These are phyloP conservation scores for Cottus gobio DNA, from an alignment of 2,113 vertebrate genomes.

Conservation along the genomic window DNA sequence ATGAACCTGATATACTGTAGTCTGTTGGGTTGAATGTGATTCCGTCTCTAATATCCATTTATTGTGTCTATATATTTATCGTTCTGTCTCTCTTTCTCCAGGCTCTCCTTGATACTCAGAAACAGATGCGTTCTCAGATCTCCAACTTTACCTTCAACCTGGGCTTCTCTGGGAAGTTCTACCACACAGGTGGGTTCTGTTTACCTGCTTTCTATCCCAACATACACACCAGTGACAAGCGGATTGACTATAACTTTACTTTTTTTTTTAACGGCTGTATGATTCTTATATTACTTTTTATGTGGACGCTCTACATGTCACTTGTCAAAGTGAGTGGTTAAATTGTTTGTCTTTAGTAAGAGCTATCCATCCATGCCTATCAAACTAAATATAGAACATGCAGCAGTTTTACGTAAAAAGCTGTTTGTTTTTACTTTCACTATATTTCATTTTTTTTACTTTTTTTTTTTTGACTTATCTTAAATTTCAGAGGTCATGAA, in stretches of 20 bases:
- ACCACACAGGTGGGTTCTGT: conserved; percentile 80
- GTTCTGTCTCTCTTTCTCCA: conserved; percentile 46
- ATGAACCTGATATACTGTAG: conserved; percentile 18
- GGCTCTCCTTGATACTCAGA: conserved; percentile 83
- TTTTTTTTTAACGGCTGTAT: background rate
- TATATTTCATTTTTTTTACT: background rate
- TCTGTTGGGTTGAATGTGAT: background rate
- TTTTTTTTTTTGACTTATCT: background rate
- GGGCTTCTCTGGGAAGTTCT: conserved; percentile 84
- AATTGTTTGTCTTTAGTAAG: background rate
- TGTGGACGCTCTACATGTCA: background rate
- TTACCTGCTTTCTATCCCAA: background rate
- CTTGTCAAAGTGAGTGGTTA: background rate
- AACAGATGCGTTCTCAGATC: conserved; percentile 79
- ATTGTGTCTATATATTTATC: background rate
- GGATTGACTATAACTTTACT: background rate
- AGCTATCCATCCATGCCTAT: background rate
- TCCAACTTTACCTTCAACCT: conserved; percentile 85
- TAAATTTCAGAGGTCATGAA: no score
- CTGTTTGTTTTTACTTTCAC: background rate
- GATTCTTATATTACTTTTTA: background rate
- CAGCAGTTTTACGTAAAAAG: background rate
- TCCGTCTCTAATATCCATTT: background rate
- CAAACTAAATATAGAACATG: background rate
- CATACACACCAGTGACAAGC: background rate